Percentiles rank a stretch among this genome's conserved stretches.
phyloP scores from a whole-genome alignment of 2,888 invertebrate genomes.

The Chloromyia formosa region DNA sequence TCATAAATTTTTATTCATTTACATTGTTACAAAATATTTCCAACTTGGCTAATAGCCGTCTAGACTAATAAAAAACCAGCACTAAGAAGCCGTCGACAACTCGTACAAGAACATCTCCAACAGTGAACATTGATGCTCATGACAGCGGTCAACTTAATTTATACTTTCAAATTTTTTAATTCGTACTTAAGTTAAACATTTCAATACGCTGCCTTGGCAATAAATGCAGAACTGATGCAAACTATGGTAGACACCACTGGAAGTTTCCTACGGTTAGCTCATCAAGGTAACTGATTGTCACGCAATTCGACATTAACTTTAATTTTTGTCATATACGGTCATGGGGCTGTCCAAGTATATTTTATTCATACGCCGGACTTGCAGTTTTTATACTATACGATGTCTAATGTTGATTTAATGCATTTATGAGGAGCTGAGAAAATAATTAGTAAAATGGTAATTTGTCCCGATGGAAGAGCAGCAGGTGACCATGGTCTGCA shows the following conservation, averaged over 20 bases:
- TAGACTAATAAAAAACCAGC: too few species aligned
- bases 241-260: background rate
- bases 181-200: slow-evolving; percentile 22
- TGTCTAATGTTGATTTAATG: background rate
- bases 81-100: too few species aligned
- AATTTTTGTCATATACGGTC: slow-evolving; percentile 34
- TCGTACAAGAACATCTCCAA: slow-evolving; percentile 35
- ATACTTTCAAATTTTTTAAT: slow-evolving; percentile 25
- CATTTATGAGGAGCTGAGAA: background rate
- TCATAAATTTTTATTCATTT: too few species aligned
- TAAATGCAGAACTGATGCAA: slow-evolving; percentile 13
- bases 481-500: background rate
- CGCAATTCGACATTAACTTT: slow-evolving; percentile 34
- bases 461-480: background rate
- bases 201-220: slow-evolving; percentile 4
- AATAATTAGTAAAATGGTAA: background rate
- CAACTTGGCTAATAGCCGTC: too few species aligned
- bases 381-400: background rate
- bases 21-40: too few species aligned
- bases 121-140: slow-evolving; percentile 42
- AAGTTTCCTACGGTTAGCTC: background rate
- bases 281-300: slow-evolving; percentile 39
- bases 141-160: slow-evolving; percentile 49
- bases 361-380: background rate
- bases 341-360: slow-evolving; percentile 34